Conservation (phyloP, 2,113 vertebrate genomes). For the Cynoglossus semilaevis region DNA sequence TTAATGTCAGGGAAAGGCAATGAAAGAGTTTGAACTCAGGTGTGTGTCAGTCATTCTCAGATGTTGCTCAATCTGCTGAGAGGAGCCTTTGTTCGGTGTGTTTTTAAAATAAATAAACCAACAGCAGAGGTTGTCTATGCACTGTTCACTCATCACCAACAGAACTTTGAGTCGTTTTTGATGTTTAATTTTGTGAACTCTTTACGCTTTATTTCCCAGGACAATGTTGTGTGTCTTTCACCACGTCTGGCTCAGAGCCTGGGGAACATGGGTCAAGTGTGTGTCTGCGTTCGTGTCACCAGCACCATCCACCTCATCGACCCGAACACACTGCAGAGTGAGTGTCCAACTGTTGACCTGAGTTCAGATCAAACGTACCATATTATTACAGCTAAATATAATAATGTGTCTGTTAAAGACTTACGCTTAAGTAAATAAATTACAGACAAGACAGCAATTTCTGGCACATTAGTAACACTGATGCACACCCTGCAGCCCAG, state of each 20-base stretch:
- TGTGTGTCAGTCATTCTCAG: background rate
- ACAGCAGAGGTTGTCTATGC: too few species aligned
- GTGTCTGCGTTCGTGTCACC: constrained; percentile 90
- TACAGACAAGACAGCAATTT: too few species aligned
- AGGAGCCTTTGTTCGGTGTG: background rate
- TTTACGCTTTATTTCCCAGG: constrained; percentile 78
- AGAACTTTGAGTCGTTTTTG: background rate
- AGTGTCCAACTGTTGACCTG: constrained; percentile 53
- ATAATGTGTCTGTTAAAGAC: too few species aligned
- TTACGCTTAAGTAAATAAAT: too few species aligned
- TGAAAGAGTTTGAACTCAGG: background rate
- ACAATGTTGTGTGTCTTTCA: constrained; percentile 93
- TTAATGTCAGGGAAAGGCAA: background rate
- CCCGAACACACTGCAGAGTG: constrained; percentile 91
- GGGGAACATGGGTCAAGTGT: constrained; percentile 96
- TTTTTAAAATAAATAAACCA: background rate
- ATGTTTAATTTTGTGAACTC: constrained; percentile 1
- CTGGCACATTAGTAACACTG: too few species aligned
- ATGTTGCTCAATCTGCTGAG: constrained; percentile 6
- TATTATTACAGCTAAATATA: too few species aligned
- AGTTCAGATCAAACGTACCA: background rate
- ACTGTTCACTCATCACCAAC: too few species aligned
- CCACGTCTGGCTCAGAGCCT: constrained; percentile 91
- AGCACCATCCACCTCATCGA: constrained; percentile 93
- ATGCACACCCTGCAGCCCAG: too few species aligned